phyloP scores from a whole-genome alignment of 2,888 invertebrate species.

The Tolmerus cingulatus region DNA sequence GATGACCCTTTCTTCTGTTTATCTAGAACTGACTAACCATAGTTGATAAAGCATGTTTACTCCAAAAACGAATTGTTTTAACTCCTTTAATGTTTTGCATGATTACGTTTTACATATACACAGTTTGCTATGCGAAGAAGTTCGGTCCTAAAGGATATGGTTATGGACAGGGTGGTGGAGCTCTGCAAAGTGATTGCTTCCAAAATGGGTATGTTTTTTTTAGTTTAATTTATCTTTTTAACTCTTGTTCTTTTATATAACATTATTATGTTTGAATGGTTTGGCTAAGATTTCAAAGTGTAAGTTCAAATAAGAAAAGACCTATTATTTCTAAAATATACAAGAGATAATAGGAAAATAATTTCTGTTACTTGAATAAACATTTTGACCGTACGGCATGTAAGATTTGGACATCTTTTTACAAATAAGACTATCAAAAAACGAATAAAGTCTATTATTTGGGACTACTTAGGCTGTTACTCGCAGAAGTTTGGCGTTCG shows the following conservation, averaged over 20 bases:
- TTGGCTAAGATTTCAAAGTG: background rate
- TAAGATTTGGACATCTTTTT: background rate
- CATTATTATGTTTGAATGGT: background rate
- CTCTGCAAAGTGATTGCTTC: slow-evolving; percentile 88
- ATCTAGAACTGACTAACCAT: background rate
- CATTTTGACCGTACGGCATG: background rate
- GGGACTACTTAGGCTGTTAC: slow-evolving; percentile 80
- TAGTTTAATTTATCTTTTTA: slow-evolving; percentile 25
- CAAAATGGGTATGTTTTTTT: slow-evolving; percentile 76
- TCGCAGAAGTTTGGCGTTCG: slow-evolving; percentile 94
- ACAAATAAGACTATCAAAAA: background rate
- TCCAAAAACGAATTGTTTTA: background rate
- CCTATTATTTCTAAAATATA: background rate
- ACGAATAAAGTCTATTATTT: background rate
- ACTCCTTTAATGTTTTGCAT: slow-evolving; percentile 39
- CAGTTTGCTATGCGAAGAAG: slow-evolving; percentile 96
- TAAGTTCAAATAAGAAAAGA: background rate
- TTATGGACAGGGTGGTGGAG: slow-evolving; percentile 95
- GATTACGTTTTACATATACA: slow-evolving; percentile 43
- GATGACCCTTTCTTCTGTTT: background rate
- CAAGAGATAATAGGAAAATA: background rate
- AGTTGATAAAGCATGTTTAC: slow-evolving; percentile 22
- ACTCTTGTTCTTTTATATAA: background rate
- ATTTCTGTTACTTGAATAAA: background rate
- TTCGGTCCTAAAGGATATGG: slow-evolving; percentile 98